Evolutionary conservation across 1,140 invertebrate species (phyloP).

Genomic region (Saxidomus purpurata): DNA sequence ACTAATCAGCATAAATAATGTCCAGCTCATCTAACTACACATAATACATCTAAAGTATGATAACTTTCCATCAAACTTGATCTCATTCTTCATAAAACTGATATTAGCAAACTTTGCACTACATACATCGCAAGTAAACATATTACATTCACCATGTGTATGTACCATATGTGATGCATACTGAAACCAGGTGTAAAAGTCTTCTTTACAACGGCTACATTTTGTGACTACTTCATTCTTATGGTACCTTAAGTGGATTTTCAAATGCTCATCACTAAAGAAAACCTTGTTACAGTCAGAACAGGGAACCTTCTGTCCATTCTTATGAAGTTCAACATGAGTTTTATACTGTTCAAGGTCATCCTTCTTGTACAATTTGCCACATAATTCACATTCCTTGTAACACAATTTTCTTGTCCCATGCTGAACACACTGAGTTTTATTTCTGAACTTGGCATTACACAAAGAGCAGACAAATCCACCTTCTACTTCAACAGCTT

Average conservation of each 20-base stretch:
- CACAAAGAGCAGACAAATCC: conserved; percentile 51
- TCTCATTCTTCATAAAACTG: conserved; percentile 52
- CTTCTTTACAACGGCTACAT: conserved; percentile 14
- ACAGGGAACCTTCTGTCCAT: conserved; percentile 24
- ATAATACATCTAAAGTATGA: conserved; percentile 59
- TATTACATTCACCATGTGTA: conserved; percentile 1
- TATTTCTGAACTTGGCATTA: conserved; percentile 35
- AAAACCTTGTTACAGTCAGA: conserved; percentile 31
- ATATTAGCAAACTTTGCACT: conserved; percentile 54
- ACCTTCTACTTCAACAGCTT: conserved; percentile 2
- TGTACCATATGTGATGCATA: conserved; percentile 46
- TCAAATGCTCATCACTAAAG: conserved; percentile 20
- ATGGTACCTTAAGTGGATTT: conserved; percentile 28
- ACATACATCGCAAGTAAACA: conserved; percentile 57
- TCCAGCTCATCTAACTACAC: conserved; percentile 11
- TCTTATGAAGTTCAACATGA: conserved; percentile 42
- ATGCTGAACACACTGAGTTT: conserved; percentile 33
- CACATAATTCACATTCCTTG: conserved; percentile 46
- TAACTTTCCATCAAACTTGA: conserved; percentile 43
- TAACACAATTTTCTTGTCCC: conserved; percentile 18
- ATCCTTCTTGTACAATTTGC: conserved; percentile 41
- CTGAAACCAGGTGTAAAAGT: conserved; percentile 54
- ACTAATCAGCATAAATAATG: too few species aligned
- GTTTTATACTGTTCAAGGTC: conserved; percentile 21
- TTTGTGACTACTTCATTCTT: not conserved